Base-by-base conservation (phyloP, 1,140 invertebrate species). In the Zaprionus camerounensis region DNA sequence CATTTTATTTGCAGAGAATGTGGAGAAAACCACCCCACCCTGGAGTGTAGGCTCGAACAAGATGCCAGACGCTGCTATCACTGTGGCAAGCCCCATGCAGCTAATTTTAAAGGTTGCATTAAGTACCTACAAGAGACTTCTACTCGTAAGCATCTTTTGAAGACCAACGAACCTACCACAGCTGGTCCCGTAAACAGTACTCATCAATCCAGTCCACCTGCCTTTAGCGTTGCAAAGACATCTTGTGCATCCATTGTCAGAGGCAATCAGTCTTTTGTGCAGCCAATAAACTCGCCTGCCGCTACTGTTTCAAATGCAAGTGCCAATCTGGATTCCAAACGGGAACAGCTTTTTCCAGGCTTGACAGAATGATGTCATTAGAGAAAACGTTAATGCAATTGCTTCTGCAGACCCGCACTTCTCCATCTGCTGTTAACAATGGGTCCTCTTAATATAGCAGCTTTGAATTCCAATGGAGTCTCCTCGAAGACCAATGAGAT, bases 371-470 rank as follows among this genome's bases (percentile, higher is more conserved):
- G 20, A 20, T 20, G 20, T 20, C 20, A 1, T 20, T 20, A 20
- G 20, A 1, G 20, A 1, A 20, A 20, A 20, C 1, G 1, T 20
- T 20, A 20, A 20, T 20, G 20, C n/a, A 22, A 22, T 22, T 22
- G 20, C 20, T 22, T 24, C 20, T 58, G n/a, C 56, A 22, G 28
- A 58, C 31, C 15, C 31, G 31, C 56, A 12, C 15, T 12, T 36
- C 11, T 0, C 24, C 56, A 1, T 36, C 22, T 58, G 31, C 31
- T 12, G 9, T 20, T 58, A n/a, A 58, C 4, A 34, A 36, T 58
- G 56, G 56, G 31, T 58, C 28, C 56, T 20, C 26, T 58, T 58
- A 58, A 38, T 6, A 58, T 58, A 58, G 31, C 17, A 58, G 17
- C 31, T 11, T 58, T 0, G 56, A 58, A 58, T 36, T 6, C 56